phyloP scores from a whole-genome alignment of 2,797 vertebrate species.

The Pseudochromis fuscus region DNA sequence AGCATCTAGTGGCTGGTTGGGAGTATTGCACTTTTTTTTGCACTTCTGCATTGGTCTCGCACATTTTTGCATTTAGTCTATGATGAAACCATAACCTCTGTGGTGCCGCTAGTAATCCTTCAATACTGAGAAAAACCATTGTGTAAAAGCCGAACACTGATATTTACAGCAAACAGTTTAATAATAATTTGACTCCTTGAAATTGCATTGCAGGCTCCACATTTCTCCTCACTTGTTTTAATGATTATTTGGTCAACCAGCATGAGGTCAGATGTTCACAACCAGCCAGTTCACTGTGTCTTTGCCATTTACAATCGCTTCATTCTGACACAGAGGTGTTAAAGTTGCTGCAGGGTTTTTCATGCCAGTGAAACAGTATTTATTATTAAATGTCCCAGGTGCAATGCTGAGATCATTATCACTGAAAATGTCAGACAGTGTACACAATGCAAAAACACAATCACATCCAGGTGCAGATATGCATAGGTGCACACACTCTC shows the following conservation, averaged over 20 bases:
- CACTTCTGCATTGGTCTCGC: too few species aligned
- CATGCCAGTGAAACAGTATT: background rate
- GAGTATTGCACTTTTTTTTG: too few species aligned
- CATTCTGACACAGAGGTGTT: background rate
- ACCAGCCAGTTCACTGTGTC: too few species aligned
- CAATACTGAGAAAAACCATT: background rate
- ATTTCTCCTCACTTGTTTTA: background rate
- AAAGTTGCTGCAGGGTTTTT: background rate
- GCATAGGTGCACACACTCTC: background rate
- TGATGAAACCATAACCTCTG: too few species aligned
- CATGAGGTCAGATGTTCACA: too few species aligned
- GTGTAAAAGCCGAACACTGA: background rate
- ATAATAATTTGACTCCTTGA: too few species aligned
- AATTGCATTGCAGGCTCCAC: background rate
- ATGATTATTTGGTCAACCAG: background rate
- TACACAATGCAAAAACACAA: slow-evolving; percentile 26
- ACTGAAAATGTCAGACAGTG: slow-evolving; percentile 12
- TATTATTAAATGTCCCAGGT: background rate
- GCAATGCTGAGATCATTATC: slow-evolving; percentile 6
- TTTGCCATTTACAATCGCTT: background rate
- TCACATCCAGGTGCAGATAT: slow-evolving; percentile 18
- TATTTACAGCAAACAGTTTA: background rate
- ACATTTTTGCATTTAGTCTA: too few species aligned
- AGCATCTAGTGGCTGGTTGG: too few species aligned
- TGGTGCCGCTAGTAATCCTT: too few species aligned